Evolutionary conservation across 2,113 vertebrate species (phyloP), one percentile per base, ranked within the genome.

Genomic region (Menura novaehollandiae): DNA sequence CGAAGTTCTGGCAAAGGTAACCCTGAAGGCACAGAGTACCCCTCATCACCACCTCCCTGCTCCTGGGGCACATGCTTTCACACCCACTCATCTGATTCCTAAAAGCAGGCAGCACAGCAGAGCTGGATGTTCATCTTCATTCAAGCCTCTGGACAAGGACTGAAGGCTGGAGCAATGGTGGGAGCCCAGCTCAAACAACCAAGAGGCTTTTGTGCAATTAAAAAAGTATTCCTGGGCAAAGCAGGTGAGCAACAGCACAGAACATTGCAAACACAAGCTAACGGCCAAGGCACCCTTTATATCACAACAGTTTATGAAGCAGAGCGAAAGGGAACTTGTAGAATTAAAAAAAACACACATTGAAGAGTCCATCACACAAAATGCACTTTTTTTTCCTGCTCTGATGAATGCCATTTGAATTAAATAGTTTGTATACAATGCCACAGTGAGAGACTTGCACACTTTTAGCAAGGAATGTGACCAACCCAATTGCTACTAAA

Each of bases 161-260:
- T 0, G 0, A 52, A 22, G 23, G 20, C n/a, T 28, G 49, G 20
- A 68, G 37, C 64, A n/a, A 15, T 0, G 4, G 27, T 30, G 67
- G 11, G 35, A 75, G 39, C 24, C 27, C 73, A 72, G 53, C 23
- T 33, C 84, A 30, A 62, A 58, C 13, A 28, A 23, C 28, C 39
- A 16, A 52, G 47, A 76, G 13, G 33, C 9, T 53, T 77, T 35
- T n/a, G 35, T 39, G 20, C 26, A 85, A 30, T 35, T 56, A 20
- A 33, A 46, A 32, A 67, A 6, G 9, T 1, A 5, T 10, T 72
- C 55, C 32, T 44, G 46, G 46, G 39, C 33, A 72, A 68, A 87
- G 72, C 23, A 15, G 43, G 27, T 17, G 20, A 68, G 17, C 30
- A n/a, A 19, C 9, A 15, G 52, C 76, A 67, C 9, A 56, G 18